A percentile compares a stretch with the other conserved stretches of the same genome.
phyloP scores from a whole-genome alignment of 2,797 vertebrate genomes.

The Peromyscus aztecus region DNA sequence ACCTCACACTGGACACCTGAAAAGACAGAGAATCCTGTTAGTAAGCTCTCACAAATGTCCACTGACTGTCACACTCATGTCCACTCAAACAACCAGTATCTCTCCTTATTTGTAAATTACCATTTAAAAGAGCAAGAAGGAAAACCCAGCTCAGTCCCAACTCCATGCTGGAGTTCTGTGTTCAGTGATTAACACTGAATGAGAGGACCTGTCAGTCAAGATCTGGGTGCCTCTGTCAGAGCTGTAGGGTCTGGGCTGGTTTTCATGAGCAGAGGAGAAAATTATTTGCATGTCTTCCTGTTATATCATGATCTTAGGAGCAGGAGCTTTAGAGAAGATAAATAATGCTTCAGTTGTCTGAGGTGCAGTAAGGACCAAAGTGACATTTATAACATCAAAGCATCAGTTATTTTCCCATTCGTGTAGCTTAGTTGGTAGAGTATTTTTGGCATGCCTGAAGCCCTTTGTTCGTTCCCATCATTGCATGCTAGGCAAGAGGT shows the following conservation, averaged over 20 bases:
- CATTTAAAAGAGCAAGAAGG: not conserved
- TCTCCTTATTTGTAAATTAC: too few species aligned
- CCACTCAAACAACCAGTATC: not conserved
- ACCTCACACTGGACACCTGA: not conserved
- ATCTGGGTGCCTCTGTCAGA: not conserved
- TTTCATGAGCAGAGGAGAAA: not conserved
- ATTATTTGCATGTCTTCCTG: not conserved
- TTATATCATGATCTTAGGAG: not conserved
- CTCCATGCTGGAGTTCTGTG: not conserved
- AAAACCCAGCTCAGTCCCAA: not conserved
- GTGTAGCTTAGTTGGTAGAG: too few species aligned
- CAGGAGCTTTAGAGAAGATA: too few species aligned
- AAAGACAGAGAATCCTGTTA: not conserved
- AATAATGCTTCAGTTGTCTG: too few species aligned
- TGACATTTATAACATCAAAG: too few species aligned
- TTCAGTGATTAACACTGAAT: not conserved
- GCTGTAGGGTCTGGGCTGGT: not conserved
- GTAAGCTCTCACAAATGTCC: not conserved
- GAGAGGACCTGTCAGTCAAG: not conserved
- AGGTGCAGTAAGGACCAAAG: too few species aligned
- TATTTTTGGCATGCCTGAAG: too few species aligned
- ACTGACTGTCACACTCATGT: not conserved
- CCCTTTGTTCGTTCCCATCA: too few species aligned
- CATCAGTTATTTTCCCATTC: rapidly evolving
- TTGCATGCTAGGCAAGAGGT: too few species aligned